Evolutionary conservation across 2,888 invertebrate genomes (phyloP), one percentile per base, ranked within the genome.

Genomic region (Epiblema foenella): DNA sequence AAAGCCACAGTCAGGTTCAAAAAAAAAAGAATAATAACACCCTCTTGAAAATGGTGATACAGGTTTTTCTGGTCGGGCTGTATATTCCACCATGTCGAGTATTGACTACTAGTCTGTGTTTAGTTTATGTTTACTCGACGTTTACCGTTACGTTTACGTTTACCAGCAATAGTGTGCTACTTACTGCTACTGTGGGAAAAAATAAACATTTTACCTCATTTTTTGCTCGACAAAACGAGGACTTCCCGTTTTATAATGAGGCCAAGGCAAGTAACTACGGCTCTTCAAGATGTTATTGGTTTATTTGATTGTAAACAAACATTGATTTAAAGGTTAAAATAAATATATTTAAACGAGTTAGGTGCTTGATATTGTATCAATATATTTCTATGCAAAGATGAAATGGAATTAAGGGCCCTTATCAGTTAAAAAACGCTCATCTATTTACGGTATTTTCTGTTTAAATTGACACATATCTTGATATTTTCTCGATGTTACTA

Each of bases 291-390:
- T n/a, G n/a, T 60, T 20, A 11, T 17, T 46, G 42, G 15, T 46
- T 20, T 58, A 39, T 39, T 60, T 49, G 20, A 46, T 60, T 49
- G 46, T 60, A 46, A 60, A 46, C 17, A 60, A 60, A 60, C 60
- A 17, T 49, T 60, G 60, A 29, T 60, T 49, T 60, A n/a, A 60
- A 60, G 60, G 60, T n/a, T n/a, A n/a, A n/a, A n/a, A n/a, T n/a
- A n/a, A n/a, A n/a, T n/a, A n/a, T n/a, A n/a, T n/a, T n/a, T n/a
- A n/a, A n/a, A n/a, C n/a, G n/a, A n/a, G n/a, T n/a, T 51, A 18
- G 18, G 0, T 18, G 51, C n/a, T 15, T 46, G n/a, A 46, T 46
- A 42, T 42, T 5, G 15, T 42, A 15, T 15, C 0, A n/a, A n/a
- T 42, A 15, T 42, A 15, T 42, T n/a, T 15, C 42, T 15, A 15